Evolutionary conservation across 2,888 invertebrate species (phyloP), one percentile per base, ranked within the genome.

Genomic region (Papilio elwesi): DNA sequence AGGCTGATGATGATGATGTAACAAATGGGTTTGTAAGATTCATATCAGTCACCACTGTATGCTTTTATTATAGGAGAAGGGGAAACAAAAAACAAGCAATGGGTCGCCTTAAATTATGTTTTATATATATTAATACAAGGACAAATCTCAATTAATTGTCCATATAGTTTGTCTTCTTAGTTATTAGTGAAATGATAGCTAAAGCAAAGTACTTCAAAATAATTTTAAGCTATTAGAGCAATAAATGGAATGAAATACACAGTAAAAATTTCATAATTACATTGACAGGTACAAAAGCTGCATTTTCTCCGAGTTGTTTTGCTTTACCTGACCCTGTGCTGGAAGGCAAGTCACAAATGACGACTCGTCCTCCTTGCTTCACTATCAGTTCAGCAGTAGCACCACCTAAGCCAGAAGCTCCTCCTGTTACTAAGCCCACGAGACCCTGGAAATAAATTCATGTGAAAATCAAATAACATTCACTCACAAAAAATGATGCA

Each of bases 371-470:
- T 11, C 99, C 99, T 85, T 97, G 96, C 77, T 95, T 95, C 0
- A 97, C 93, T 76, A 99, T 94, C 74, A 97, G 95, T 86, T 98
- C 97, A 0, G 96, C 98, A 0, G 98, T 97, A 0, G 98, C 99
- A 79, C 95, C 95, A 0, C 99, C 99, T 16, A 99, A 94, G 0
- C 99, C 99, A 0, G 99, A 99, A 0, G 98, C 98, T 64, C 98
- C 99, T 8, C 99, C 99, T 38, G 99, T 99, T 16, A 99, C 98
- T 76, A 99, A 92, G 70, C 96, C 96, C 67, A 98, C 98, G 64
- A 97, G 90, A 83, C 97, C 97, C 97, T 98, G 82, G 1, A 87
- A 81, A 62, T 12, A 7, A 10, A 43, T n/a, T 59, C 0, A 62
- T 10, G 11, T 57, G 1, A 57, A 57, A 13, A 36, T 57, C 15